Conservation (phyloP, 2,888 invertebrate genomes). For the Tipula helvola region DNA sequence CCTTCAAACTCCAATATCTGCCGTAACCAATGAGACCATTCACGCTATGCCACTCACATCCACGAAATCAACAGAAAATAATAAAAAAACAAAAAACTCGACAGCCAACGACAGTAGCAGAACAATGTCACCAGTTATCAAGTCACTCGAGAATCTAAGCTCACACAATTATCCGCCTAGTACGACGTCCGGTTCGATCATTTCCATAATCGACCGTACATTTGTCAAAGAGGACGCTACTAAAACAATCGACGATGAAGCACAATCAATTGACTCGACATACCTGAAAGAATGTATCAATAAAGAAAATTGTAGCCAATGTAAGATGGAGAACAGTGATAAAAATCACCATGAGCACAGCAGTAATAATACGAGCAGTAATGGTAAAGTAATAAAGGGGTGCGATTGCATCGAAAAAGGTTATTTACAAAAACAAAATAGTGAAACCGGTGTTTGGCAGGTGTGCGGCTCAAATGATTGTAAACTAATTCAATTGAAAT, state of each 20-base stretch:
- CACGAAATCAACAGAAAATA: not conserved
- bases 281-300: slow-evolving; percentile 10
- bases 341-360: not conserved
- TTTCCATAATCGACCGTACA: slow-evolving; percentile 16
- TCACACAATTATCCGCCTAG: slow-evolving; percentile 13
- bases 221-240: not conserved
- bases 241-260: not conserved
- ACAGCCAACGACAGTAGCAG: slow-evolving; percentile 11
- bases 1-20: not conserved
- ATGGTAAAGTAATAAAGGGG: not conserved
- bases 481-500: slow-evolving; percentile 9
- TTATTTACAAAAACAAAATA: not conserved
- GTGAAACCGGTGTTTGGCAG: slow-evolving; percentile 13
- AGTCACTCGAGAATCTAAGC: slow-evolving; percentile 12
- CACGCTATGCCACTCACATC: not conserved
- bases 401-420: not conserved
- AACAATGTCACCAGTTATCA: slow-evolving; percentile 12
- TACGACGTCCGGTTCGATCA: slow-evolving; percentile 16
- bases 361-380: not conserved
- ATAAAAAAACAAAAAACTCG: not conserved
- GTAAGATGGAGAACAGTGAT: not conserved
- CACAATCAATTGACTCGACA: not conserved
- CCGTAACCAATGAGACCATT: not conserved
- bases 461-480: slow-evolving; percentile 8
- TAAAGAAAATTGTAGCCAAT: slow-evolving; percentile 5